Conservation (phyloP, 2,113 vertebrate species). For the Mormoops blainvillei region DNA sequence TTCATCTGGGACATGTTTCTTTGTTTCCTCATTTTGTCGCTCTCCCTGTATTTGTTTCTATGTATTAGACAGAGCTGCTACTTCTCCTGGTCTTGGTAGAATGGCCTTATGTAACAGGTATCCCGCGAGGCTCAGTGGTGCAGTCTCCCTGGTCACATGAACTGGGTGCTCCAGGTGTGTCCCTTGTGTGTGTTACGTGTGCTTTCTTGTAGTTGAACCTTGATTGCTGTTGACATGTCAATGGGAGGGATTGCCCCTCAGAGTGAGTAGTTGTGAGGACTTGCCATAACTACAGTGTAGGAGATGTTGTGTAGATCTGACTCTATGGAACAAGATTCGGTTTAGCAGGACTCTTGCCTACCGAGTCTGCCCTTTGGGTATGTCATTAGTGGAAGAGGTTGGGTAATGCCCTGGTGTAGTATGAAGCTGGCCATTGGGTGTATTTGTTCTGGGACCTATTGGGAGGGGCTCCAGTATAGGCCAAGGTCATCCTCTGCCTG, state of each 20-base stretch:
- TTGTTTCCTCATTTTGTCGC: no score
- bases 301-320: background rate
- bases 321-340: background rate
- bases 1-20: no score
- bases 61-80: no score
- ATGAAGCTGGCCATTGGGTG: background rate
- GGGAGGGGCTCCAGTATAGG: background rate
- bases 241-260: background rate
- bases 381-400: background rate
- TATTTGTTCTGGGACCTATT: background rate
- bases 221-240: no score
- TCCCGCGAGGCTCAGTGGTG: background rate
- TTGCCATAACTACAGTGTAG: background rate
- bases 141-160: background rate
- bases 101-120: background rate
- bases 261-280: background rate
- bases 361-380: background rate
- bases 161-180: no score
- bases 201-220: no score
- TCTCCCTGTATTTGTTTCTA: no score
- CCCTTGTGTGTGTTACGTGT: no score
- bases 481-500: background rate
- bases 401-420: background rate
- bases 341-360: background rate
- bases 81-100: background rate